phyloP scores from a whole-genome alignment of 2,113 vertebrate genomes.

The Heterotilapia buettikoferi region DNA sequence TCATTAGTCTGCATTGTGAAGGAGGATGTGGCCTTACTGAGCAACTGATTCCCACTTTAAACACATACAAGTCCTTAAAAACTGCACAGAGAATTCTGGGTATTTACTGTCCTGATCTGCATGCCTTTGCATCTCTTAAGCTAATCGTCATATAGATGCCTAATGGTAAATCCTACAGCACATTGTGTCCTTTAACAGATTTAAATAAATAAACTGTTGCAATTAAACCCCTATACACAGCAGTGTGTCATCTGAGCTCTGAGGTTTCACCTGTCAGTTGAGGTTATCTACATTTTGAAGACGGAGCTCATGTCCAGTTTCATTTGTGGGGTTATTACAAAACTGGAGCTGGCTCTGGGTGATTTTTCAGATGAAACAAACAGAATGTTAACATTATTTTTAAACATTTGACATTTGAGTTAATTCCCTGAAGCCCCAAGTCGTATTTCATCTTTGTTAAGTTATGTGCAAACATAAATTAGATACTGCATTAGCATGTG shows the following conservation, averaged over 20 bases:
- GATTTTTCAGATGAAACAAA: neutral
- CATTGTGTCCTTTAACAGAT: constrained; percentile 34
- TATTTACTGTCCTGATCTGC: constrained; percentile 22
- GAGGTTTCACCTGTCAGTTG: neutral
- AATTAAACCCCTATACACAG: constrained; percentile 16
- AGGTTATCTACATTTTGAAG: neutral
- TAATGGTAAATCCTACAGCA: constrained; percentile 23
- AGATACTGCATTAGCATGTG: neutral
- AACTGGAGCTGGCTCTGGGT: neutral
- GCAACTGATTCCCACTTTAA: constrained; percentile 2
- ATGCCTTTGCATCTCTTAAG: constrained; percentile 13
- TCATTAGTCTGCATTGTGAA: neutral
- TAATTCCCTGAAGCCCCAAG: neutral
- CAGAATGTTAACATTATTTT: neutral
- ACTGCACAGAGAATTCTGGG: neutral
- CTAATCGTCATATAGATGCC: constrained; percentile 12
- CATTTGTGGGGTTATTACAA: neutral
- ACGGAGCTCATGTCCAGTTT: neutral
- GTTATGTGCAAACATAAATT: constrained; percentile 23
- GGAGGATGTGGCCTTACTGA: neutral
- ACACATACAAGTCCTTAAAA: neutral
- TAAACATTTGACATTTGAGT: constrained; percentile 25
- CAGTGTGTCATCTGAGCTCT: neutral
- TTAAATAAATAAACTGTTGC: constrained; percentile 57
- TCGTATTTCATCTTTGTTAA: constrained; percentile 27